Conservation (phyloP, 1,140 invertebrate species). For the Habropoda laboriosa region DNA sequence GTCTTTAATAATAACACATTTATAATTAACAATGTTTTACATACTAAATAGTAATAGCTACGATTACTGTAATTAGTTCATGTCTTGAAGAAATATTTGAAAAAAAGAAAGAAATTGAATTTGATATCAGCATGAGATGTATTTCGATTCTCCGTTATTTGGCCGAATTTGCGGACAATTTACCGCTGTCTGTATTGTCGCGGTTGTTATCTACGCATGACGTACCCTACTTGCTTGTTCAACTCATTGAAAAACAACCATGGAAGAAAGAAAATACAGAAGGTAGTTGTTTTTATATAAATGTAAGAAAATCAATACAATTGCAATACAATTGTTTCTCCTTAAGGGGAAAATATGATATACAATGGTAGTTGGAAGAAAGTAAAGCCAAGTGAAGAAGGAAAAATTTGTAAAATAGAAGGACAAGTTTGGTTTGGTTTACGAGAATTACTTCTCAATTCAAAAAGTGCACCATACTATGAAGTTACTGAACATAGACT, state of each 20-base stretch:
- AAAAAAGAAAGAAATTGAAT: slow-evolving; percentile 85
- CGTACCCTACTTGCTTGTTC: slow-evolving; percentile 87
- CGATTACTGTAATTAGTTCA: slow-evolving; percentile 65
- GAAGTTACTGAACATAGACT: slow-evolving; percentile 86
- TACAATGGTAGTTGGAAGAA: slow-evolving; percentile 85
- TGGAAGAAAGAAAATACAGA: slow-evolving; percentile 85
- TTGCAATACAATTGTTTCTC: slow-evolving; percentile 33
- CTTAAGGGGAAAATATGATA: slow-evolving; percentile 66
- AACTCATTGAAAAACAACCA: slow-evolving; percentile 86
- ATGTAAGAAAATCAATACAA: not conserved
- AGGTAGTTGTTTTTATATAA: slow-evolving; percentile 70
- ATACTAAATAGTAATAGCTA: slow-evolving; percentile 26
- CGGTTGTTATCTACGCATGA: slow-evolving; percentile 87
- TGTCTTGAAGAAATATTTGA: slow-evolving; percentile 84
- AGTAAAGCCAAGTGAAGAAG: slow-evolving; percentile 79
- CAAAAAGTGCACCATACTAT: slow-evolving; percentile 85
- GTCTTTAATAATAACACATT: slow-evolving; percentile 13
- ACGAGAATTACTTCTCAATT: slow-evolving; percentile 85
- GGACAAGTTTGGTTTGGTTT: slow-evolving; percentile 89
- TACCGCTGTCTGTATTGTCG: slow-evolving; percentile 85
- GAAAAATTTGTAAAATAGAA: slow-evolving; percentile 85
- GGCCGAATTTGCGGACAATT: slow-evolving; percentile 81
- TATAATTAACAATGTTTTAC: slow-evolving; percentile 14
- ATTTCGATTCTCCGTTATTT: slow-evolving; percentile 87
- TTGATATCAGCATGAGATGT: slow-evolving; percentile 87